Evolutionary conservation across 2,888 invertebrate genomes (phyloP), one percentile per base, ranked within the genome.

Genomic region (Pseudococcus jackbeardsleyi): DNA sequence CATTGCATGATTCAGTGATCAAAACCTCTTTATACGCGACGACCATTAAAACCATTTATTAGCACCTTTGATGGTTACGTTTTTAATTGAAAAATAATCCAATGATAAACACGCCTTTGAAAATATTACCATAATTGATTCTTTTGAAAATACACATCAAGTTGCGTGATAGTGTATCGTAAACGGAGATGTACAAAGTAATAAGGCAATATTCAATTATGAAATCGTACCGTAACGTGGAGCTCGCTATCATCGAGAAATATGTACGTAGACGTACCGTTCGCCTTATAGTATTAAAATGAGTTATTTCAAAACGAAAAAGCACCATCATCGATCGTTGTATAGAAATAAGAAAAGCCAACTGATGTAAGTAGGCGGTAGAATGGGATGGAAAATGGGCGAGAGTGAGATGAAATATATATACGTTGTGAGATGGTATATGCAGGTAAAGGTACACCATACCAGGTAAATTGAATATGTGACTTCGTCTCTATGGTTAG

Each of bases 241-340:
- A 33, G 26, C 26, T 33, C 26, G 26, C 26, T 33, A 33, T 33
- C 26, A 33, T 33, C 26, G 33, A 33, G 15, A 72, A 33, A 72
- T 39, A 33, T 72, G 39, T 72, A 72, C 22, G 12, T 50, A 59
- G 33, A 72, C 22, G n/a, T 59, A n/a, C 59, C n/a, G 26, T 15
- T 50, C 48, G 33, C 68, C 12, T 15, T 39, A 72, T 68, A 5
- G 33, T 72, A 33, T 33, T 33, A 33, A 72, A 72, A 72, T 72
- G 33, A 72, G 33, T 72, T 72, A 72, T 72, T 72, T 72, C 33
- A 72, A 72, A 72, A 72, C 72, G 72, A 72, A 72, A 64, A 72
- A 72, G 72, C 72, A 1, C 72, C 33, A 72, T 72, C 72, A 72
- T 72, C 72, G 72, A 72, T 72, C 72, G 72, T 33, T 33, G 33